Base-by-base conservation (phyloP, 2,797 vertebrate genomes). In the Tragopan temminckii region DNA sequence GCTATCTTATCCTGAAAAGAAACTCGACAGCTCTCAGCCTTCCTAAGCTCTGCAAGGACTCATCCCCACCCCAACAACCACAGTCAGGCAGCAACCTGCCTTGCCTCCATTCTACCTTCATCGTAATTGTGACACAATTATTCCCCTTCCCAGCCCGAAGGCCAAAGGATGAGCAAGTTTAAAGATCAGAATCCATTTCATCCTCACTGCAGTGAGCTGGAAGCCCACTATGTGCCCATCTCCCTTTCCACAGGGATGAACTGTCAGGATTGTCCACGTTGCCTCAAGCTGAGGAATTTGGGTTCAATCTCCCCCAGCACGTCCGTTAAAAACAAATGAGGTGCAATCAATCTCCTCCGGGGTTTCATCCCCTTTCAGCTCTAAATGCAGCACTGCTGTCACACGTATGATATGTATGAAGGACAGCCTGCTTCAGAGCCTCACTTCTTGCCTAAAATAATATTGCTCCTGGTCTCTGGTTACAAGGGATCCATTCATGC, bases 371-470 rank as follows among this genome's bases (percentile, higher is more conserved):
- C 35, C 93, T 90, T 76, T 80, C 76, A 74, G 83, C 87, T 93
- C 93, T 88, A 95, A 95, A 95, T 35, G 95, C 95, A 96, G 93
- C 92, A 93, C 96, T 92, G 93, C 90, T 86, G 87, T 95, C 95
- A 96, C 53, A 90, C 0, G 7, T 18, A 7, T 74, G 90, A 76
- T 52, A 91, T 33, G 86, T 19, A 75, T 48, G 63, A 85, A 68
- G 79, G 16, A 52, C 57, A 45, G 63, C n/a, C 83, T 50, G 83
- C 77, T 75, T 58, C 81, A 43, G 84, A 94, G 77, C 66, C 62
- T 57, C 71, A 61, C 84, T 72, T 76, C 84, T 68, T 81, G 75
- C 87, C 70, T 64, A 74, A 94, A 96, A 94, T 89, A 91, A 93
- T 75, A 69, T 7, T 48, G 5, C 63, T 84, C 29, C 64, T 31